These are phyloP conservation scores for Corythaeola cristata DNA, from an alignment of 2,113 vertebrate genomes.

Conservation along the genomic window DNA sequence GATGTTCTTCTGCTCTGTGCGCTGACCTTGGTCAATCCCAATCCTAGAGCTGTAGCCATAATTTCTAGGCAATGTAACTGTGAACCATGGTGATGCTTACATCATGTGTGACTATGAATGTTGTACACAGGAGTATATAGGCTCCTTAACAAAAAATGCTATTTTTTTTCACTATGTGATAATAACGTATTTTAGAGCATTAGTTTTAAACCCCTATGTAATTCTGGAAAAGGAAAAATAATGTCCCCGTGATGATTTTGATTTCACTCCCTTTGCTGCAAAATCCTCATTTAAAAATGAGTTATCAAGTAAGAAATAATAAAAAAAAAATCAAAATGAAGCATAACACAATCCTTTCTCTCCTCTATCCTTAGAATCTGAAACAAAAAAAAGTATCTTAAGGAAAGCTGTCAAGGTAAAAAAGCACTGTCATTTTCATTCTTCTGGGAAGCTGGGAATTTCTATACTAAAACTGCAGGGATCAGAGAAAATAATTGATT, in stretches of 20 bases:
- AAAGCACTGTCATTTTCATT: slow-evolving; percentile 1
- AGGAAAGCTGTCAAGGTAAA: neutral
- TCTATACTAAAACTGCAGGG: neutral
- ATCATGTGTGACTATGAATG: neutral
- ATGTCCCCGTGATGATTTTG: neutral
- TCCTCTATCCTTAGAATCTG: neutral
- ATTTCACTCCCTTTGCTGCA: neutral
- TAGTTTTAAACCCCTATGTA: neutral
- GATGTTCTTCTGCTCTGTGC: neutral
- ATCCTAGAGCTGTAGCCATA: neutral
- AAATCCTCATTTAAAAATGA: neutral
- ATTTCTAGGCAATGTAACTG: neutral
- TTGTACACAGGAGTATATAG: neutral
- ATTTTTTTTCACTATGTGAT: neutral
- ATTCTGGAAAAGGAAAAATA: neutral
- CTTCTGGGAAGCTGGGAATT: neutral
- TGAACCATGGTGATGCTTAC: neutral
- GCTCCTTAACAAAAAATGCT: neutral
- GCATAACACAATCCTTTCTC: neutral
- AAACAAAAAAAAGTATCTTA: neutral
- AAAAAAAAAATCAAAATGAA: neutral
- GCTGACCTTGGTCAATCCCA: neutral
- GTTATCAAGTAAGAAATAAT: neutral
- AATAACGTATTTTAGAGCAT: neutral
- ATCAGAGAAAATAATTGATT: neutral